Conservation (phyloP, 2,888 invertebrate genomes). For the Drosophila maculinotata region DNA sequence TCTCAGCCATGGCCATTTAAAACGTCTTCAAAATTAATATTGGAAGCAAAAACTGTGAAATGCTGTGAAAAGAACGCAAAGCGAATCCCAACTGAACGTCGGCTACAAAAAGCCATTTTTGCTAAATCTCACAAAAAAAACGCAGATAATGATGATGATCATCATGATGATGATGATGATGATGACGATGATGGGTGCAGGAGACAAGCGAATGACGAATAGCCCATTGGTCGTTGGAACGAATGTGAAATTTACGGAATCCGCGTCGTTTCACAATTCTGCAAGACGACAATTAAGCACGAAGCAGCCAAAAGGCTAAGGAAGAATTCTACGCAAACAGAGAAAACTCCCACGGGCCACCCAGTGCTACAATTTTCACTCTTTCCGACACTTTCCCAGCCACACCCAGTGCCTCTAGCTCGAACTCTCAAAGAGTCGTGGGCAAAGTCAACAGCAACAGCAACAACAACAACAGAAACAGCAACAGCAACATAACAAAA, state of each 20-base stretch:
- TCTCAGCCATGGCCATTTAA: slow-evolving; percentile 75
- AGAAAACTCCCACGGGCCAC: slow-evolving; percentile 75
- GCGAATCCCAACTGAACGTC: slow-evolving; percentile 48
- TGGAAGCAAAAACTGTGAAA: slow-evolving; percentile 73
- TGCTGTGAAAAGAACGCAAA: slow-evolving; percentile 78
- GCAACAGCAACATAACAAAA: slow-evolving; percentile 36
- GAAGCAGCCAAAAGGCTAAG: slow-evolving; percentile 44
- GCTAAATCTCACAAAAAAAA: slow-evolving; percentile 52
- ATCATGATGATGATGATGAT: slow-evolving; percentile 20
- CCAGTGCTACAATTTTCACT: slow-evolving; percentile 78
- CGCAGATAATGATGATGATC: slow-evolving; percentile 63
- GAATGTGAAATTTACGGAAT: slow-evolving; percentile 78
- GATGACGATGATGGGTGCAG: slow-evolving; percentile 33
- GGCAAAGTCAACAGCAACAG: slow-evolving; percentile 33
- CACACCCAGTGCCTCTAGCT: slow-evolving; percentile 56
- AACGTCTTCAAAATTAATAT: slow-evolving; percentile 80
- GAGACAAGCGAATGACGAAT: slow-evolving; percentile 83
- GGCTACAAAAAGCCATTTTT: slow-evolving; percentile 66
- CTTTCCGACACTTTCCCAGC: slow-evolving; percentile 70
- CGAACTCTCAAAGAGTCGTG: slow-evolving; percentile 28
- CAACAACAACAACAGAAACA: slow-evolving; percentile 35
- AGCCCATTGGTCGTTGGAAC: slow-evolving; percentile 75
- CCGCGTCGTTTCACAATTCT: slow-evolving; percentile 75
- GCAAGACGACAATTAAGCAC: slow-evolving; percentile 83
- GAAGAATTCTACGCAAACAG: slow-evolving; percentile 29